A percentile compares a stretch with the other conserved stretches of the same genome.
These are phyloP conservation scores for Palythoa heliodiscus DNA, from an alignment of 92 coral and sea anemone species.

Conservation along the genomic window DNA sequence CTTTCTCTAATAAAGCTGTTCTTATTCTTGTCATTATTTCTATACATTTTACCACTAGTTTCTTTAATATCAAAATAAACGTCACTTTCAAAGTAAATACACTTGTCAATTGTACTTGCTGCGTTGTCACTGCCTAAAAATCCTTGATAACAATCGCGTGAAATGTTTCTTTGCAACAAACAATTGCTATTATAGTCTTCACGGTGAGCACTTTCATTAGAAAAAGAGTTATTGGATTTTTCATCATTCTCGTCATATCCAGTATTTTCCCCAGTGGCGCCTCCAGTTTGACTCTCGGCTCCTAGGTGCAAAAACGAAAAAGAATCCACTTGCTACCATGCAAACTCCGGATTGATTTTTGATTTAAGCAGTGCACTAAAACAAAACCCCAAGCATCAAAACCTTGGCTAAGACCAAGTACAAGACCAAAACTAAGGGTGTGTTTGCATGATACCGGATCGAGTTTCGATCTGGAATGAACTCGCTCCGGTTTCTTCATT, in stretches of 20 bases:
- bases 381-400: too few relatives aligned
- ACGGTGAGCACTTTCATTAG: not conserved
- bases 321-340: conserved; percentile 32
- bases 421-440: too few relatives aligned
- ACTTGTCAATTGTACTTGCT: not conserved
- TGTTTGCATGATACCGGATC: too few relatives aligned
- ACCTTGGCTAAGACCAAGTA: too few relatives aligned
- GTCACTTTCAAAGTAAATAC: conserved; percentile 38
- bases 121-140: not conserved
- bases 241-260: conserved; percentile 52
- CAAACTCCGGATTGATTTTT: too few relatives aligned
- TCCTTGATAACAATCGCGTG: not conserved
- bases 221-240: not conserved
- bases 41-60: conserved; percentile 21
- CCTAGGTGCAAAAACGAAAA: conserved; percentile 15
- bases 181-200: not conserved
- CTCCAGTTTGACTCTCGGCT: conserved; percentile 33
- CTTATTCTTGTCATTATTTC: not conserved
- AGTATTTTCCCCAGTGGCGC: conserved; percentile 66
- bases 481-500: too few relatives aligned
- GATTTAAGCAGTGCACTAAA: too few relatives aligned
- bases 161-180: not conserved
- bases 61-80: conserved; percentile 37
- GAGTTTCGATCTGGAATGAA: too few relatives aligned
- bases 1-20: not conserved